A percentile compares a stretch with the other conserved stretches of the same genome.
Evolutionary conservation across 1,140 invertebrate species (phyloP).

Genomic region (Ips typographus): DNA sequence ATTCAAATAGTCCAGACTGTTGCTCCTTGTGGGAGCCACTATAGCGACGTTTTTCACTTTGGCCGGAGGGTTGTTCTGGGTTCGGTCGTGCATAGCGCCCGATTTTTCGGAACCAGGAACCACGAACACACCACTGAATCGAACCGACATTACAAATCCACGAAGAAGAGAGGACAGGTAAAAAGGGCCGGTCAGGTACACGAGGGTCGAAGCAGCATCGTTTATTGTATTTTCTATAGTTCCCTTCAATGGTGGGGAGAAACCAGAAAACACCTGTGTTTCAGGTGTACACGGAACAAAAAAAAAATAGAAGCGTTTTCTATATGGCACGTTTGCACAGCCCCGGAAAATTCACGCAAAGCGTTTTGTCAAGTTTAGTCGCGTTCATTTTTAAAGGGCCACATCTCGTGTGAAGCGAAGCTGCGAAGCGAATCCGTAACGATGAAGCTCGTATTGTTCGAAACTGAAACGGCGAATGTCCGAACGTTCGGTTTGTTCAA

Average conservation of each 20-base stretch:
- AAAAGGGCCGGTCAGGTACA: no score
- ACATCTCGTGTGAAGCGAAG: conserved; percentile 5
- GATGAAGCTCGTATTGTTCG: background rate
- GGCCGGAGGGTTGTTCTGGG: conserved; percentile 51
- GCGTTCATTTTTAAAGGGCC: no score
- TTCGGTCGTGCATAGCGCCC: conserved; percentile 41
- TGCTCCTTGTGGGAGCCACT: conserved; percentile 72
- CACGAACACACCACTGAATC: conserved; percentile 44
- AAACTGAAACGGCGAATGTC: conserved; percentile 11
- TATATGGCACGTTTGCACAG: no score
- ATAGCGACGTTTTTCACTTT: conserved; percentile 64
- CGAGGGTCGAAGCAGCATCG: no score
- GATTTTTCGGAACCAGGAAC: conserved; percentile 39
- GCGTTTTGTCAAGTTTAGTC: no score
- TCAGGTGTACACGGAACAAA: no score
- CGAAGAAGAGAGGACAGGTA: background rate
- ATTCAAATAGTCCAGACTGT: conserved; percentile 84
- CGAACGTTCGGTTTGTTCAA: conserved; percentile 4
- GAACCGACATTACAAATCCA: conserved; percentile 42
- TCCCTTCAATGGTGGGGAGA: background rate
- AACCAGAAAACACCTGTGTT: background rate
- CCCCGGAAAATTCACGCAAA: background rate
- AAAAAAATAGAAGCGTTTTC: no score
- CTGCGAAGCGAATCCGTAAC: background rate
- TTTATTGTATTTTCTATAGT: no score